These are phyloP conservation scores for Okamejei kenojei DNA, from an alignment of 2,797 vertebrate species.

Conservation along the genomic window DNA sequence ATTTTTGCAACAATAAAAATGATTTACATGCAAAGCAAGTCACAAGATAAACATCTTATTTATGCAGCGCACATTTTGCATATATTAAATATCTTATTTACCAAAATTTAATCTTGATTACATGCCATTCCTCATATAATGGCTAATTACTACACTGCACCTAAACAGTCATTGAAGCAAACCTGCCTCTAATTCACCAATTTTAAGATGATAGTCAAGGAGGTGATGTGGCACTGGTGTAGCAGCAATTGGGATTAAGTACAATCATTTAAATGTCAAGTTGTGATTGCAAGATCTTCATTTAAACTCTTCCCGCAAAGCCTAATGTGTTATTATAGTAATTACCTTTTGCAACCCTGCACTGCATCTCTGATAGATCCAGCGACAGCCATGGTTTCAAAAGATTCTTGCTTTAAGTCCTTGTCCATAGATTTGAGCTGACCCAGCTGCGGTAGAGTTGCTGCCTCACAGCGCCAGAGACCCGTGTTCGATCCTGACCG, in stretches of 20 bases:
- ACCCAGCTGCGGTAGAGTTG: no score
- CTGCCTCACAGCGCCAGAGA: no score
- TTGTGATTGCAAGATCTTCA: neutral
- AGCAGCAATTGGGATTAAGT: conserved; percentile 17
- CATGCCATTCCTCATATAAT: conserved; percentile 23
- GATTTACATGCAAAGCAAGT: neutral
- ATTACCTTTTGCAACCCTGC: neutral
- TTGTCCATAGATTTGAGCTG: neutral
- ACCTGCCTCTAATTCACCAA: conserved; percentile 23
- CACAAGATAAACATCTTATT: neutral
- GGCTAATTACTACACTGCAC: conserved; percentile 12
- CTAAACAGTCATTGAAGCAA: conserved; percentile 10
- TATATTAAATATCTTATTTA: conserved; percentile 27
- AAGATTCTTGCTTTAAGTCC: neutral
- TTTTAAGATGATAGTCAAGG: conserved; percentile 23
- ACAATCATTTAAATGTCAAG: conserved; percentile 29
- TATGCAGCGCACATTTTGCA: conserved; percentile 4
- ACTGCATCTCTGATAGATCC: neutral
- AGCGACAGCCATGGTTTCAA: neutral
- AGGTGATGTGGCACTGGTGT: neutral
- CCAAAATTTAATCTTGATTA: conserved; percentile 26
- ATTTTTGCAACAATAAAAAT: neutral
- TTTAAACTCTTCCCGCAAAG: neutral
- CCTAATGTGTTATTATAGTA: conserved; percentile 5
- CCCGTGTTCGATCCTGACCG: no score